Evolutionary conservation across 35 echinoderm and acorn worm species (phyloP), one percentile per base, ranked within the genome.

Genomic region (Acanthaster planci): DNA sequence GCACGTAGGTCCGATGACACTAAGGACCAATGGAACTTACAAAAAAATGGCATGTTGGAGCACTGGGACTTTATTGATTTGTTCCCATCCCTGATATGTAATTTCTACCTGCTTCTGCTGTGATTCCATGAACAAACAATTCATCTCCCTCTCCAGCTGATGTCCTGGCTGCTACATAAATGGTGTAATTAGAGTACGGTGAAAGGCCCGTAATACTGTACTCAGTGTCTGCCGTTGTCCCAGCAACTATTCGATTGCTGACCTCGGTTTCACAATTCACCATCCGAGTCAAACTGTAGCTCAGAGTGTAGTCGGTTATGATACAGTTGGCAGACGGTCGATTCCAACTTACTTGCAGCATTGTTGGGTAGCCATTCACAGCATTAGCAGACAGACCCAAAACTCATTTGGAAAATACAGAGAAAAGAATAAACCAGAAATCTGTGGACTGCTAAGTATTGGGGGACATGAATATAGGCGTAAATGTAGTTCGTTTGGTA

Each of bases 91-190:
- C n/a, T n/a, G n/a, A n/a, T n/a, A n/a, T n/a, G n/a, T n/a, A n/a
- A n/a, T n/a, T n/a, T n/a, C n/a, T n/a, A 72, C 64, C 64, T 72
- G 64, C 64, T 34, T 72, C 64, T 14, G 64, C 64, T 27, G 64
- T 72, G 9, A 4, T 1, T 27, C 2, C 64, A 35, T 16, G 7
- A 0, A 4, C 10, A 35, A 0, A 21, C 2, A 12, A 2, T 26
- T 35, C 26, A 31, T 6, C 18, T 29, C 64, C 64, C 26, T 35
- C 64, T 26, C 64, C 64, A 29, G 23, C 64, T 23, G 64, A 34
- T 1, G 64, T 72, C 26, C 19, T 72, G 18, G 64, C 64, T 26
- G 0, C 30, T 10, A 72, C 64, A 72, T 72, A 72, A 21, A 72
- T 26, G 14, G 0, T 12, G 9, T 72, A 72, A 21, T 10, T 23